phyloP scores from a whole-genome alignment of 1,140 invertebrate species.

The Temnothorax nylanderi region DNA sequence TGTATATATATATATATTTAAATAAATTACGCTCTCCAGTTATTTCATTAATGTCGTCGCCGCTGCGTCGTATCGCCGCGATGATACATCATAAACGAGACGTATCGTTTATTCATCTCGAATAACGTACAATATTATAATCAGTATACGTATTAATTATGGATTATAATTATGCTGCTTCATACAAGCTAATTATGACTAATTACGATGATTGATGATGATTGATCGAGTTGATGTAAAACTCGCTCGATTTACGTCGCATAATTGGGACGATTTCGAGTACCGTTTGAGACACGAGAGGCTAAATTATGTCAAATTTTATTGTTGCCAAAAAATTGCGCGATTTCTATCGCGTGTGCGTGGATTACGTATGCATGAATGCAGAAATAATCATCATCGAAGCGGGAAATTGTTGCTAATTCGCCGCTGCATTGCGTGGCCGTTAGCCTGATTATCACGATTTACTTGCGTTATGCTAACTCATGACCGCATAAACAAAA shows the following conservation, averaged over 20 bases:
- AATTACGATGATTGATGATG: slow-evolving; percentile 24
- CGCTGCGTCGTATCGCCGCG: slow-evolving; percentile 2
- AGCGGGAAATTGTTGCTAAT: slow-evolving; percentile 37
- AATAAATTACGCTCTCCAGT: slow-evolving; percentile 48
- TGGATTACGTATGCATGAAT: slow-evolving; percentile 6
- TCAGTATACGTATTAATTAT: slow-evolving; percentile 54
- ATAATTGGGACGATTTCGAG: not conserved
- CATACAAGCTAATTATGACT: slow-evolving; percentile 31
- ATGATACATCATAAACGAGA: slow-evolving; percentile 47
- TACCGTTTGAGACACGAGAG: not conserved
- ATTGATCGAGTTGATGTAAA: slow-evolving; percentile 26
- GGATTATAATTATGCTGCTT: slow-evolving; percentile 41
- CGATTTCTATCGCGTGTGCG: not conserved
- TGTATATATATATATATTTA: not conserved
- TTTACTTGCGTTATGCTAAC: slow-evolving; percentile 3
- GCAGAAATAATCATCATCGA: slow-evolving; percentile 24
- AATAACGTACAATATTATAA: slow-evolving; percentile 49
- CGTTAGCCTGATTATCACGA: not conserved
- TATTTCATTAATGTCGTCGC: slow-evolving; percentile 52
- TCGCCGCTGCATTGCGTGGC: not conserved
- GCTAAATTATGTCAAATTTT: slow-evolving; percentile 1
- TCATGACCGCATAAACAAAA: not conserved
- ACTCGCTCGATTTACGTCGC: not conserved
- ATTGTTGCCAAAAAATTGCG: not conserved
- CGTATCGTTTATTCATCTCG: slow-evolving; percentile 53